Base-by-base conservation (phyloP, 2,113 vertebrate species). In the Nothocercus julius region DNA sequence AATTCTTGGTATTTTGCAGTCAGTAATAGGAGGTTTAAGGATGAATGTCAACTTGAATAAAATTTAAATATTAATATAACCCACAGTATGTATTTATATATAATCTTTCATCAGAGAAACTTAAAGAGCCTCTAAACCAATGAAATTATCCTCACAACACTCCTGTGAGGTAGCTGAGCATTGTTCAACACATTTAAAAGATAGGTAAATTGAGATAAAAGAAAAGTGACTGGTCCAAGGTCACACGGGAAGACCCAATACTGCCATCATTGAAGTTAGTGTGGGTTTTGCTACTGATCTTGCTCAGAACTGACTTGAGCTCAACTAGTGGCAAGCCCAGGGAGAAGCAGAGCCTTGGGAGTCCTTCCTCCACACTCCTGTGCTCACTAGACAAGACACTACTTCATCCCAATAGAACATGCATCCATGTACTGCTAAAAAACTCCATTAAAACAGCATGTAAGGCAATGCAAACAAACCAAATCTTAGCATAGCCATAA, bases 11-110 rank as follows among this genome's bases (percentile, higher is more conserved):
- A 82, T 64, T 21, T 51, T 82, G 2, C 69, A 42, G 27, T 49
- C 64, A 85, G 47, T 44, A 72, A 32, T 56, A 75, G 64, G 25
- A 92, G 25, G 72, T 19, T 91, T 92, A 53, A 84, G 47, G 42
- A 59, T 54, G 38, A 91, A 82, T 28, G 63, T 36, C 51, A 83
- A 45, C 13, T 36, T 67, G 67, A 93, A 83, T 47, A 83, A 64
- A 93, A 86, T 6, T 40, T 69, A 90, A 89, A 77, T 69, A 68
- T n/a, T 84, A 91, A 75, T 32, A 62, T 32, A 92, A 94, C 62
- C 27, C 58, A 79, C 34, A 63, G 32, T 79, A 62, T 83, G 28
- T 32, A 83, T 82, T 80, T 83, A 45, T 49, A 51, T 5, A 30
- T 27, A 34, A 67, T 32, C 42, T 25, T 68, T 74, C 18, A 45